phyloP scores from a whole-genome alignment of 2,888 invertebrate species.

The Trichogramma dendrolimi region DNA sequence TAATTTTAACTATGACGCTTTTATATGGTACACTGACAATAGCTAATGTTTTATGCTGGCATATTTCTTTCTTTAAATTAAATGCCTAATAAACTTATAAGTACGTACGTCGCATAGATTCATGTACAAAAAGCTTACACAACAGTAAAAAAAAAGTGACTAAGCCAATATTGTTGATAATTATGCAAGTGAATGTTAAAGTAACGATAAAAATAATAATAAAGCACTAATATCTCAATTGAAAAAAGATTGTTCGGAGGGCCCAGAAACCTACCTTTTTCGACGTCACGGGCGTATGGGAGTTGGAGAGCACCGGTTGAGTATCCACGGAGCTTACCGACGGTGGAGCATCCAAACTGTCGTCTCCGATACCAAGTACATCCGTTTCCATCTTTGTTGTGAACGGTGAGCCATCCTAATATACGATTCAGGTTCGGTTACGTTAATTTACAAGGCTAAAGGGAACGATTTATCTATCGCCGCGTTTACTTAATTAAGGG shows the following conservation, averaged over 20 bases:
- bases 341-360: conserved; percentile 58
- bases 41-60: conserved; percentile 46
- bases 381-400: conserved; percentile 51
- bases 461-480: conserved; percentile 33
- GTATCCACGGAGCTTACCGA: conserved; percentile 68
- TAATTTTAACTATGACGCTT: not conserved
- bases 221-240: conserved; percentile 16
- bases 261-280: conserved; percentile 47
- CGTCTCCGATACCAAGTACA: conserved; percentile 49
- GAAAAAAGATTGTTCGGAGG: conserved; percentile 28
- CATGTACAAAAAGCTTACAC: conserved; percentile 4
- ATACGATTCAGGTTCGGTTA: conserved; percentile 41
- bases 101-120: conserved; percentile 7
- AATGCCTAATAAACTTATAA: conserved; percentile 28
- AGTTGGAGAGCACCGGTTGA: conserved; percentile 50
- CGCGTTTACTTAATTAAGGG: conserved; percentile 23
- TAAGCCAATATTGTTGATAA: conserved; percentile 20
- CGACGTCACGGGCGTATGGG: conserved; percentile 49
- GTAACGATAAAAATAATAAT: conserved; percentile 31
- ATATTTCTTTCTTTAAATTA: conserved; percentile 42
- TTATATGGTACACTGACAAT: conserved; percentile 22
- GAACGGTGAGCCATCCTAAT: conserved; percentile 48
- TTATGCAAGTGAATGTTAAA: conserved; percentile 30
- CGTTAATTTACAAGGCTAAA: conserved; percentile 9
- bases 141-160: conserved; percentile 13